Evolutionary conservation across 1,140 invertebrate species (phyloP).

Genomic region (Hirudo medicinalis): DNA sequence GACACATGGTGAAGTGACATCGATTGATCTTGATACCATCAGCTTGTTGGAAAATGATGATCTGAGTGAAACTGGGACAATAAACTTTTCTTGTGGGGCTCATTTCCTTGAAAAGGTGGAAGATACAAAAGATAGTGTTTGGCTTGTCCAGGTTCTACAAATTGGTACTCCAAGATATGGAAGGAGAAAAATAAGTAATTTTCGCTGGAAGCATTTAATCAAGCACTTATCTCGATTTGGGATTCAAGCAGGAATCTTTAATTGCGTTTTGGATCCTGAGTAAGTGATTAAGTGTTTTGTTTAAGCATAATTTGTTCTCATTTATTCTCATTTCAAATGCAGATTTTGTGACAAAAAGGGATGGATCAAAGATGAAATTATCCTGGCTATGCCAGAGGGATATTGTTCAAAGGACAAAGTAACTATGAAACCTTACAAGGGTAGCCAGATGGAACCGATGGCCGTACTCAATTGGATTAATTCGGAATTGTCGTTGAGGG

Average conservation of each 20-base stretch:
- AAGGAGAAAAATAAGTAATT: slow-evolving; percentile 26
- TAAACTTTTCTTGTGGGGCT: slow-evolving; percentile 43
- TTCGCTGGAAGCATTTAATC: slow-evolving; percentile 39
- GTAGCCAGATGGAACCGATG: slow-evolving; percentile 32
- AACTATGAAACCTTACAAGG: slow-evolving; percentile 38
- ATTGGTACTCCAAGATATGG: slow-evolving; percentile 11
- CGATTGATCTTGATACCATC: slow-evolving; percentile 31
- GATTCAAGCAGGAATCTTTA: slow-evolving; percentile 43
- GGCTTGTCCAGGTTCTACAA: slow-evolving; percentile 43
- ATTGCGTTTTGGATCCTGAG: slow-evolving; percentile 42
- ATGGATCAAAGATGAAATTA: slow-evolving; percentile 41
- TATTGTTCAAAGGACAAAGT: slow-evolving; percentile 45
- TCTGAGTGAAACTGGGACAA: slow-evolving; percentile 27
- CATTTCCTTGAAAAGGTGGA: slow-evolving; percentile 47
- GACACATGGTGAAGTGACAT: slow-evolving; percentile 33
- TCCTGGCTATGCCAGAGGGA: slow-evolving; percentile 44
- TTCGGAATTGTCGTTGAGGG: slow-evolving; percentile 39
- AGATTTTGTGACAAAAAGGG: slow-evolving; percentile 44
- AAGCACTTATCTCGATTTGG: slow-evolving; percentile 43
- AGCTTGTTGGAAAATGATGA: slow-evolving; percentile 22
- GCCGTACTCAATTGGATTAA: slow-evolving; percentile 43
- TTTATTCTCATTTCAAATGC: slow-evolving; percentile 25
- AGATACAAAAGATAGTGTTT: slow-evolving; percentile 48
- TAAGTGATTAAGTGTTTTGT: slow-evolving; percentile 26
- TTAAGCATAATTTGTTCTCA: background rate